Evolutionary conservation across 2,797 vertebrate species (phyloP).

Genomic region (Agapornis canus): DNA sequence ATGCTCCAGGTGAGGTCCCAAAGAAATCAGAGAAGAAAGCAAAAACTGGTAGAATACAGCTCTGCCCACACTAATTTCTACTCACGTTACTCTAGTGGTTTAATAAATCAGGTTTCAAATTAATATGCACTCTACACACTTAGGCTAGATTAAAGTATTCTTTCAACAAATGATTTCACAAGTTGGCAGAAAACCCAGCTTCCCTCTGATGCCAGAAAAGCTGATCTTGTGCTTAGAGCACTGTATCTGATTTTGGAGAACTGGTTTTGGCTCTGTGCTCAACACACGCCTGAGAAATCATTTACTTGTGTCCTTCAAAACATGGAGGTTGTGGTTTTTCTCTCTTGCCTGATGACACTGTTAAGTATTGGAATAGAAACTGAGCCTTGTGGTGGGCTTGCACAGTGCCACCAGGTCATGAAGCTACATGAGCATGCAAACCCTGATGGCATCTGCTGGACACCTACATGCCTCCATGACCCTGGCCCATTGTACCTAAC

Average conservation of each 20-base stretch:
- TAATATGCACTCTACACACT: neutral
- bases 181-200: neutral
- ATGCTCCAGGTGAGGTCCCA: no score
- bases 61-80: neutral
- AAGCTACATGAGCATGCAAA: accelerated
- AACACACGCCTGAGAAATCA: accelerated
- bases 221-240: neutral
- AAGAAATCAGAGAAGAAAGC: neutral
- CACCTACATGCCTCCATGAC: neutral
- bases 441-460: neutral
- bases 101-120: neutral
- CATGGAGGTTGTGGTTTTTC: accelerated
- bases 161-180: neutral
- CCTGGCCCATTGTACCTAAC: neutral
- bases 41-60: neutral
- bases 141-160: neutral
- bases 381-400: accelerated
- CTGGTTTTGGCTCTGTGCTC: neutral
- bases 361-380: neutral
- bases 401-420: accelerated
- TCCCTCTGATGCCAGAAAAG: neutral
- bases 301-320: neutral
- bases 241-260: neutral
- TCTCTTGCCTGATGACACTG: neutral
- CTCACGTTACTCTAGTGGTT: neutral